Evolutionary conservation across 2,797 vertebrate genomes (phyloP), one percentile per base, ranked within the genome.

Genomic region (Bryconaethiops microstoma): DNA sequence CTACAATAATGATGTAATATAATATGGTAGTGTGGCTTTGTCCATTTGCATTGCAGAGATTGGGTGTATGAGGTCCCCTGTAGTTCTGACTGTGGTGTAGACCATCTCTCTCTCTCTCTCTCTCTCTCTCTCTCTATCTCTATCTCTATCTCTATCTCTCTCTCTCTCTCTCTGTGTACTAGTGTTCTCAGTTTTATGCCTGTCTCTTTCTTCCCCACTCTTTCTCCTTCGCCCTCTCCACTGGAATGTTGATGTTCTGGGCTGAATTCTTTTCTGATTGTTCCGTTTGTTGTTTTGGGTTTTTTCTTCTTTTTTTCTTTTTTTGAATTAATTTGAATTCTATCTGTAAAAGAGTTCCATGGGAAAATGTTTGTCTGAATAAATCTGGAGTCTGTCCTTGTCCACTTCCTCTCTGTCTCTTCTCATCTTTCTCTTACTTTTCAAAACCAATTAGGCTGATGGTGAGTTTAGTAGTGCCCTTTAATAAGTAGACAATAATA

Each of bases 311-410:
- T 50, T 42, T 16, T 23, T 5, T 62, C 9, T 14, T 7, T n/a
- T 23, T 52, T 21, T 29, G 50, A 48, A 19, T 40, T 78, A 48
- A n/a, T 50, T 80, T 64, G 35, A 40, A 29, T 80, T 78, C 75
- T 82, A 82, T 74, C 77, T 87, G 85, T 85, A 85, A 84, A 94
- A 94, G 92, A 90, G 90, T 91, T 95, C 91, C 90, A 95, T 81
- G 81, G 79, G 77, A 86, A 84, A 83, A 79, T 90, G 93, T 96
- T 94, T 92, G 93, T 95, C 94, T 94, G 91, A 96, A 96, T 96
- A 95, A 94, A 96, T 95, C 95, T 93, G 92, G 92, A 94, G 92
- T 95, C 93, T 94, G 90, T 95, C 94, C 92, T 85, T 93, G 85
- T 93, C 87, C 55, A 81, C 80, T 83, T 82, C 79, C 68, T 60